Evolutionary conservation across 2,797 vertebrate genomes (phyloP), one percentile per base, ranked within the genome.

Genomic region (Staurois parvus): DNA sequence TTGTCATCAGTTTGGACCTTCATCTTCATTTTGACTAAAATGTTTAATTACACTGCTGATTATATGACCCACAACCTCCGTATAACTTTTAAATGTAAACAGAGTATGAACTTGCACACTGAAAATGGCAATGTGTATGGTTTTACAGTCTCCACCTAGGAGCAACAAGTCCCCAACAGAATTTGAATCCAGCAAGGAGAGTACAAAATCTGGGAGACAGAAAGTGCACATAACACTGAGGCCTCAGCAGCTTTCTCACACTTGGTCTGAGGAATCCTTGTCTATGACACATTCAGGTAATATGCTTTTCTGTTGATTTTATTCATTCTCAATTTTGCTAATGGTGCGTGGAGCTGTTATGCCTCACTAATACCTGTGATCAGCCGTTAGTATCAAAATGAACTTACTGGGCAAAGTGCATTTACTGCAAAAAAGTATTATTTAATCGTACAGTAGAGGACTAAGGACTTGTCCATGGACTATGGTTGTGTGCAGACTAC

Each of bases 81-180:
- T 21, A 10, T 7, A 1, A 28, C 26, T 66, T 28, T 13, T 11
- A 66, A 6, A 66, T 13, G n/a, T n/a, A 12, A 66, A 66, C n/a
- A 29, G 2, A 29, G 19, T 15, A 28, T 29, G 2, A 66, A 66
- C 11, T 66, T 59, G 48, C 17, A 52, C 13, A 13, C 15, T 19
- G 17, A 52, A 34, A 76, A 76, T 76, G 29, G 0, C 11, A 40
- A 12, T 42, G 3, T 85, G 88, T 90, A 87, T 87, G 70, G 89
- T 85, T 89, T 91, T 87, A 81, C 88, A 98, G 97, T 95, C 96
- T 91, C 92, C 93, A 90, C 88, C 93, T 82, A 96, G 95, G 95
- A 95, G 89, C 88, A 95, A 88, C 64, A 17, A 90, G 85, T 95
- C 95, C 90, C 74, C 91, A 34, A 92, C 93, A 86, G 95, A 95